A percentile compares a stretch with the other conserved stretches of the same genome.
These are phyloP conservation scores for Macropus fuliginosus DNA, from an alignment of 2,797 vertebrate species.

Conservation along the genomic window DNA sequence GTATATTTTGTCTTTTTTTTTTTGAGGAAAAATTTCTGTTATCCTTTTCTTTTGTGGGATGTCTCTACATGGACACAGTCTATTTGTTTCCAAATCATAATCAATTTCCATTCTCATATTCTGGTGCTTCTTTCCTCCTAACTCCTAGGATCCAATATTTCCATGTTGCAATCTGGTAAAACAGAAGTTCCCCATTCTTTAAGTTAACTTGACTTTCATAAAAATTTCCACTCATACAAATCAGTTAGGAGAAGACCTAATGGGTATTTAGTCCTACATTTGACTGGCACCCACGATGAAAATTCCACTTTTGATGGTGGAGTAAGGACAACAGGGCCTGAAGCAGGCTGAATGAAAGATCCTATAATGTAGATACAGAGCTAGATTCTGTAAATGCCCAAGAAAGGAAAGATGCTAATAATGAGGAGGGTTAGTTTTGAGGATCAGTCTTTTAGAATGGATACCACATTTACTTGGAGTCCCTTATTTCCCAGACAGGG, in stretches of 20 bases:
- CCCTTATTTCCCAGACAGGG: not conserved
- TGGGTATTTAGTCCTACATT: not conserved
- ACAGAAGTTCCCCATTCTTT: not conserved
- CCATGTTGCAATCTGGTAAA: not conserved
- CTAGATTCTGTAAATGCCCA: not conserved
- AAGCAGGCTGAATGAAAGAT: not conserved
- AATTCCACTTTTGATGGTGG: not conserved
- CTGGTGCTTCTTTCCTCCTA: not conserved
- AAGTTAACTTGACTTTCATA: not conserved
- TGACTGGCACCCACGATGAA: not conserved
- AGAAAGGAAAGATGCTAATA: not conserved
- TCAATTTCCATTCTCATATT: slow-evolving; percentile 54
- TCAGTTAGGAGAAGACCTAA: not conserved
- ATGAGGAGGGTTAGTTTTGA: not conserved
- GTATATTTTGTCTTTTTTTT: not conserved
- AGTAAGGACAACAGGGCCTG: not conserved
- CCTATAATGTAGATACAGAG: not conserved
- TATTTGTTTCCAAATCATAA: slow-evolving; percentile 27
- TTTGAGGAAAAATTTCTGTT: not conserved
- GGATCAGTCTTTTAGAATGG: not conserved
- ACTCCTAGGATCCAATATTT: not conserved
- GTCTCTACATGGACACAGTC: slow-evolving; percentile 12
- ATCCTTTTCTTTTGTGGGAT: slow-evolving; percentile 41
- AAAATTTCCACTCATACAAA: not conserved
- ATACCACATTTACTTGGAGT: not conserved